A percentile compares a stretch with the other conserved stretches of the same genome.
Evolutionary conservation across 2,888 invertebrate genomes (phyloP).

Genomic region (Apodemia mormo): DNA sequence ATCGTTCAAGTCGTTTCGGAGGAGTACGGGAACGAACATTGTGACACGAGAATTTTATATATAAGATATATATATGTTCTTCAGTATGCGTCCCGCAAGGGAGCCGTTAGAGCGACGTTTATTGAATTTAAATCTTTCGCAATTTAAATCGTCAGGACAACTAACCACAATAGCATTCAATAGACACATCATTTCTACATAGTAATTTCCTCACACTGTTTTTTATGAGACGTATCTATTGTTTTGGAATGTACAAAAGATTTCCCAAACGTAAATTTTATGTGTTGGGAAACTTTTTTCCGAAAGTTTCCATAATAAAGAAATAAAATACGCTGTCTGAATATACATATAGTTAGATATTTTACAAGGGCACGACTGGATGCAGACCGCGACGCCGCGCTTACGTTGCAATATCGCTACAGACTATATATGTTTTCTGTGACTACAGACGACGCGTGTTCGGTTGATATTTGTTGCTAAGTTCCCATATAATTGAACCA

Average conservation of each 20-base stretch:
- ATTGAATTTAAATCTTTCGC: not conserved
- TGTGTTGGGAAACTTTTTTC: slow-evolving; percentile 7
- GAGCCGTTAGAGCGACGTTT: too few relatives aligned
- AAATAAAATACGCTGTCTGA: slow-evolving; percentile 7
- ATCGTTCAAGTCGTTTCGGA: too few relatives aligned
- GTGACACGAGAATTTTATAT: too few relatives aligned
- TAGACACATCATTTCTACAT: slow-evolving; percentile 6
- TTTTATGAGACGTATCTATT: slow-evolving; percentile 2
- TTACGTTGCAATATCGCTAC: too few relatives aligned
- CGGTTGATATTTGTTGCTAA: too few relatives aligned
- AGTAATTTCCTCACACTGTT: not conserved
- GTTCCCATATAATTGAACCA: too few relatives aligned
- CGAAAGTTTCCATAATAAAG: not conserved
- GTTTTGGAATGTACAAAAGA: not conserved
- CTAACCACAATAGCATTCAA: not conserved
- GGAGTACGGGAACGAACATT: too few relatives aligned
- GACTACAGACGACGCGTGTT: too few relatives aligned
- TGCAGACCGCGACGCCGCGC: too few relatives aligned
- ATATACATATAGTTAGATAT: not conserved
- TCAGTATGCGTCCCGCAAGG: too few relatives aligned
- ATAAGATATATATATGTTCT: too few relatives aligned
- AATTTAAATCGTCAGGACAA: not conserved
- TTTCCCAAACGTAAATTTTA: slow-evolving; percentile 10
- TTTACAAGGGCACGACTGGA: not conserved
- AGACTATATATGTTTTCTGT: too few relatives aligned